These are phyloP conservation scores for Notoglanidium macrostoma DNA, from an alignment of 2,797 vertebrate species.

Conservation along the genomic window DNA sequence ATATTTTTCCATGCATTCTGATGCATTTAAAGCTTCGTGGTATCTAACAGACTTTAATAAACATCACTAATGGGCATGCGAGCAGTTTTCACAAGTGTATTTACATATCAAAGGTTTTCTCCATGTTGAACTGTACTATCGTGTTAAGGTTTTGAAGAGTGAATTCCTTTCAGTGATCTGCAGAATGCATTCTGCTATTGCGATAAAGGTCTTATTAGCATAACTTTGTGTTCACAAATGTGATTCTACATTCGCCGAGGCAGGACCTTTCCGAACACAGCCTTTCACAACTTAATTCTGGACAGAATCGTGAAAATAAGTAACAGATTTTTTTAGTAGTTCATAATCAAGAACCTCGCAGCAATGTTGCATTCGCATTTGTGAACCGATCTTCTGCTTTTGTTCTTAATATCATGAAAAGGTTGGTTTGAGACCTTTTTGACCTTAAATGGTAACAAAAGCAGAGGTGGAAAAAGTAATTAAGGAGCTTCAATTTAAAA, in stretches of 20 bases:
- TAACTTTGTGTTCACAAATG: constrained; percentile 17
- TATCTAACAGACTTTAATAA: too few species aligned
- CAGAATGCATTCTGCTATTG: neutral
- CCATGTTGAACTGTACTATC: neutral
- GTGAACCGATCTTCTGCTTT: neutral
- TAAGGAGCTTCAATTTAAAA: neutral
- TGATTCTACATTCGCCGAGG: constrained; percentile 38
- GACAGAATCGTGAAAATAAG: neutral
- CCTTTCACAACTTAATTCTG: neutral
- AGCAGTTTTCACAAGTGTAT: constrained; percentile 12
- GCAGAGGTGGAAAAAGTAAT: neutral
- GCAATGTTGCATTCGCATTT: neutral
- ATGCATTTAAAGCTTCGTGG: neutral
- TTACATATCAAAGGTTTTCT: neutral
- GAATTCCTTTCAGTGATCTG: neutral
- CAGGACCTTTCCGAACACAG: constrained; percentile 12
- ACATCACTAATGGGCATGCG: neutral
- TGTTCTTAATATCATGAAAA: neutral
- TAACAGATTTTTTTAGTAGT: neutral
- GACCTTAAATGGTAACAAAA: neutral
- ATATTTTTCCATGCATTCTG: neutral
- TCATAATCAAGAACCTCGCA: neutral
- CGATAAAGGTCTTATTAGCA: constrained; percentile 41
- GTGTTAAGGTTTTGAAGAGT: neutral
- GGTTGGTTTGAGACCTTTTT: neutral